Conservation (phyloP, 2,888 invertebrate genomes). For the Drosophila buzzatii region DNA sequence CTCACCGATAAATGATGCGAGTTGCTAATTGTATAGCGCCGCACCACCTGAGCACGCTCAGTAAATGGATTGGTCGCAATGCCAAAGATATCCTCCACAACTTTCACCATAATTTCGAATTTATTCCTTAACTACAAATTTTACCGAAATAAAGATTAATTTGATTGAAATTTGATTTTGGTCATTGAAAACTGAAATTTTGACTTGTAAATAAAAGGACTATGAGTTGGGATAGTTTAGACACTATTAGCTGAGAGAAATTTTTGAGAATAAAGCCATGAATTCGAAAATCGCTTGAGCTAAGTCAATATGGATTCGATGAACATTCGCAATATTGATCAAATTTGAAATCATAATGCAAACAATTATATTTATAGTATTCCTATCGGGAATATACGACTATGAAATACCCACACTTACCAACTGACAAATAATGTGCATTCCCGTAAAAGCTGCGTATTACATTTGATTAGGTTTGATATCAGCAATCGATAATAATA, state of each 20-base stretch:
- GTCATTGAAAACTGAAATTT: background rate
- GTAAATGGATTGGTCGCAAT: constrained; percentile 77
- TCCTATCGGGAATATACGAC: background rate
- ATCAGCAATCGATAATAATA: background rate
- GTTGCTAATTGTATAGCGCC: constrained; percentile 81
- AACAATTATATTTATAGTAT: background rate
- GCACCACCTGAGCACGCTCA: constrained; percentile 63
- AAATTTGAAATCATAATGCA: background rate
- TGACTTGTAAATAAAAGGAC: background rate
- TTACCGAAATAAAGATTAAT: background rate
- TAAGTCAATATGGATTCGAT: background rate
- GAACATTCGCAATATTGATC: background rate
- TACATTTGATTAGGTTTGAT: background rate
- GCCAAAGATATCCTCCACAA: constrained; percentile 82
- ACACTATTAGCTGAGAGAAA: no score
- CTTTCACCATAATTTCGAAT: constrained; percentile 67
- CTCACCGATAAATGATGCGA: constrained; percentile 70
- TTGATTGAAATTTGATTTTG: background rate
- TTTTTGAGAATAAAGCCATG: no score
- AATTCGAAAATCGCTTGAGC: no score
- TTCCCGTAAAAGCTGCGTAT: background rate
- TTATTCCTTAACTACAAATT: background rate
- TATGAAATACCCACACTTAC: background rate
- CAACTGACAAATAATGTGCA: background rate
- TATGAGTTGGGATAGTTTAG: no score